phyloP scores from a whole-genome alignment of 1,140 invertebrate genomes.

The Drosophila asahinai region DNA sequence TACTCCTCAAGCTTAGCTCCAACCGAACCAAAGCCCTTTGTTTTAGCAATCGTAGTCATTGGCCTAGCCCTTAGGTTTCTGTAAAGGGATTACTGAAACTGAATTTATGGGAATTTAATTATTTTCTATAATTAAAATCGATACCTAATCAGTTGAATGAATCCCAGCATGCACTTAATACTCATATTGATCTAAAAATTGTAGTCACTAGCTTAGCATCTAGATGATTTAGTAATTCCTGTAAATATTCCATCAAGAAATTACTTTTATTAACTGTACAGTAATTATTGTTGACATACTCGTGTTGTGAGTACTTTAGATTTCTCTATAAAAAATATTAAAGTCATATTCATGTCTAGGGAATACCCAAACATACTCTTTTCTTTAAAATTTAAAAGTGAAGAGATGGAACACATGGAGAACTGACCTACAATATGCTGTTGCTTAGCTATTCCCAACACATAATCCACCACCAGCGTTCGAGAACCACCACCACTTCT shows the following conservation, averaged over 20 bases:
- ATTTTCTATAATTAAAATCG: neutral
- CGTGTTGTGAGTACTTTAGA: neutral
- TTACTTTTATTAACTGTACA: neutral
- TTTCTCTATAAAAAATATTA: neutral
- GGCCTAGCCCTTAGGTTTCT: conserved; percentile 44
- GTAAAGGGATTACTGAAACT: conserved; percentile 11
- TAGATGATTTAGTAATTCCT: conserved; percentile 15
- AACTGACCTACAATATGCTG: conserved; percentile 25
- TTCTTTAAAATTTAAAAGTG: neutral
- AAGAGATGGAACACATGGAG: neutral
- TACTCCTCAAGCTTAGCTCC: conserved; percentile 48
- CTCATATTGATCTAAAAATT: conserved; percentile 7
- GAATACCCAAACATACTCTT: neutral
- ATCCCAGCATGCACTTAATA: neutral
- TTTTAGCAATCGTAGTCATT: conserved; percentile 59
- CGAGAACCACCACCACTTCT: conserved; percentile 25
- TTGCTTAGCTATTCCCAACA: neutral
- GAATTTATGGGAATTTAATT: neutral
- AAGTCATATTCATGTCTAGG: neutral
- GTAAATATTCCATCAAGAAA: conserved; percentile 15
- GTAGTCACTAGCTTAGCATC: conserved; percentile 34
- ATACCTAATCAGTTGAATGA: neutral
- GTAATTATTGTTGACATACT: neutral
- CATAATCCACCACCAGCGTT: conserved; percentile 19
- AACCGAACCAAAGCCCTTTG: conserved; percentile 61